Conservation (phyloP, 2,797 vertebrate species). For the Okamejei kenojei region DNA sequence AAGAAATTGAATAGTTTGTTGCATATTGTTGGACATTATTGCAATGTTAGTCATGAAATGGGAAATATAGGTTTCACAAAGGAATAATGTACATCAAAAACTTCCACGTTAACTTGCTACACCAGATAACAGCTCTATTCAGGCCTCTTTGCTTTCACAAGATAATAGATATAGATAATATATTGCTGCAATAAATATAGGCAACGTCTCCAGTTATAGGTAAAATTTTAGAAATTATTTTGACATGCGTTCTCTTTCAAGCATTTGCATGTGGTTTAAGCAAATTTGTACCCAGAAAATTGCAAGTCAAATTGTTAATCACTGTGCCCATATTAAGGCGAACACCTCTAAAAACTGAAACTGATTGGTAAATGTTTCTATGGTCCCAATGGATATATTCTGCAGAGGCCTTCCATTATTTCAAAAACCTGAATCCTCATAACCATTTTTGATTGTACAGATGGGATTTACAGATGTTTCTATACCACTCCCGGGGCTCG, state of each 20-base stretch:
- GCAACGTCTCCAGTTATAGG: neutral
- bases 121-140: neutral
- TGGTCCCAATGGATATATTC: slow-evolving; percentile 50
- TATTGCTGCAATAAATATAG: neutral
- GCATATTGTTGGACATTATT: neutral
- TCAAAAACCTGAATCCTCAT: slow-evolving; percentile 49
- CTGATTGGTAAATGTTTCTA: slow-evolving; percentile 49
- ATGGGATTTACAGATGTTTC: slow-evolving; percentile 44
- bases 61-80: neutral
- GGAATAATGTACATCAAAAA: neutral
- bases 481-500: slow-evolving; percentile 44
- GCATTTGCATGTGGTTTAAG: no score
- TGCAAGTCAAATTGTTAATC: neutral
- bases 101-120: neutral
- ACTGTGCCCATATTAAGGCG: slow-evolving; percentile 37
- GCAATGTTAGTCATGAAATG: neutral
- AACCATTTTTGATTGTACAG: slow-evolving; percentile 53
- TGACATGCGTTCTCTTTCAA: no score
- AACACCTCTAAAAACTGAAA: slow-evolving; percentile 46
- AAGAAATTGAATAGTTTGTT: neutral
- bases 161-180: neutral
- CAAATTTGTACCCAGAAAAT: neutral
- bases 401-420: slow-evolving; percentile 49
- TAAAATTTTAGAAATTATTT: no score
- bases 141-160: neutral